Evolutionary conservation across 2,113 vertebrate species (phyloP).

Genomic region (Dryoscopus gambensis): DNA sequence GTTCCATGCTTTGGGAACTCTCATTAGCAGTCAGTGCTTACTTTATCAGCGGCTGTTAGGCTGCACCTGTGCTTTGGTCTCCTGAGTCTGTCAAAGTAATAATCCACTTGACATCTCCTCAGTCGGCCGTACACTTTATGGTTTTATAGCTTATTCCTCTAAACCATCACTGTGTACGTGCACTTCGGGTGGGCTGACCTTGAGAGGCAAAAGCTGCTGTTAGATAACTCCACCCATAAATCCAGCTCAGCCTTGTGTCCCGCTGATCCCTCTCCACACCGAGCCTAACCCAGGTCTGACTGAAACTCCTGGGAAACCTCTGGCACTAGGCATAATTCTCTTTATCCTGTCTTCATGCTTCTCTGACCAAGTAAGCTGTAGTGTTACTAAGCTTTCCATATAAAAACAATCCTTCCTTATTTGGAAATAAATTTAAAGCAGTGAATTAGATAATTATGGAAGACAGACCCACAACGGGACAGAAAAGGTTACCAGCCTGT

Average conservation of each 20-base stretch:
- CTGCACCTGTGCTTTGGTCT: not conserved
- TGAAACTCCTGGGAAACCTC: not conserved
- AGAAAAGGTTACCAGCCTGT: not conserved
- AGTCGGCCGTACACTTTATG: not conserved
- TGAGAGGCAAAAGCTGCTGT: not conserved
- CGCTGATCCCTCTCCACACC: not conserved
- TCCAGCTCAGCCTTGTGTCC: not conserved
- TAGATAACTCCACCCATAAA: not conserved
- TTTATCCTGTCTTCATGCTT: not conserved
- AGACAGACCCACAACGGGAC: not conserved
- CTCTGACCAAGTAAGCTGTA: not conserved
- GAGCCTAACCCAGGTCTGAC: not conserved
- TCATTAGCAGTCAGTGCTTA: not conserved
- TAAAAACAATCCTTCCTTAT: not conserved
- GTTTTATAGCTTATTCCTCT: conserved; percentile 9
- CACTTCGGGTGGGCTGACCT: conserved; percentile 15
- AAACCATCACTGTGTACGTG: not conserved
- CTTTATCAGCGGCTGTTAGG: not conserved
- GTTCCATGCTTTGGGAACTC: not conserved
- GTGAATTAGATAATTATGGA: not conserved
- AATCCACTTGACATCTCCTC: conserved; percentile 29
- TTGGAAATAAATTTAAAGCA: not conserved
- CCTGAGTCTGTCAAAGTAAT: not conserved
- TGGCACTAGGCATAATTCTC: not conserved
- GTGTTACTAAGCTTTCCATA: not conserved